A percentile compares a stretch with the other conserved stretches of the same genome.
Evolutionary conservation across 2,113 vertebrate genomes (phyloP).

Genomic region (Phalacrocorax aristotelis): DNA sequence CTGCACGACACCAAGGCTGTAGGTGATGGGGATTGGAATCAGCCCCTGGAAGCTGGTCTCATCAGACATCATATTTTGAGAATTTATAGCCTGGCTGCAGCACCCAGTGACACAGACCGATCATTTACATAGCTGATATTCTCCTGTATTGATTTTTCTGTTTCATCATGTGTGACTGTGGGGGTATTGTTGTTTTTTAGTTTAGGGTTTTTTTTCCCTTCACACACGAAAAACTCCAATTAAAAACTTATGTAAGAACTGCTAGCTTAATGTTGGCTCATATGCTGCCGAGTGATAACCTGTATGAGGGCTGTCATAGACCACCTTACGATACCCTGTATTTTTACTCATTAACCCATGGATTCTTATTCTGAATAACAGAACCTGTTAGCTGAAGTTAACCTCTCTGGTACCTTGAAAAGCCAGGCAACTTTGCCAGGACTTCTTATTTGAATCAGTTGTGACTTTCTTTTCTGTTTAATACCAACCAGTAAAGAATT

Average conservation of each 20-base stretch:
- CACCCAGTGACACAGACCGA: not conserved
- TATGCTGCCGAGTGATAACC: not conserved
- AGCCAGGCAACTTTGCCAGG: not conserved
- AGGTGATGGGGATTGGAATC: not conserved
- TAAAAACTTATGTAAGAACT: not conserved
- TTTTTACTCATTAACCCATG: not conserved
- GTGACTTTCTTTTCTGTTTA: not conserved
- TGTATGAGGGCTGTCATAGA: not conserved
- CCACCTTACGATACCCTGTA: not conserved
- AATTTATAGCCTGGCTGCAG: not conserved
- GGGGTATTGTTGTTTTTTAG: not conserved
- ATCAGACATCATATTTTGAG: accelerated
- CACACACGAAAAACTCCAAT: not conserved
- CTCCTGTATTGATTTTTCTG: not conserved
- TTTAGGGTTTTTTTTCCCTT: not conserved
- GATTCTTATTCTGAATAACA: not conserved
- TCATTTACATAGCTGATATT: not conserved
- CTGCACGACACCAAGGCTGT: accelerated
- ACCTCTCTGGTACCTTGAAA: not conserved
- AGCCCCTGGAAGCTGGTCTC: not conserved
- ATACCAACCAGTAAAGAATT: not conserved
- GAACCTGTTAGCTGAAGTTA: not conserved
- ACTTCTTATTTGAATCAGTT: not conserved
- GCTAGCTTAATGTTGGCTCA: not conserved
- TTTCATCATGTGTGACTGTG: not conserved